Evolutionary conservation across 2,888 invertebrate species (phyloP), one percentile per base, ranked within the genome.

Genomic region (Conomelus anceps): DNA sequence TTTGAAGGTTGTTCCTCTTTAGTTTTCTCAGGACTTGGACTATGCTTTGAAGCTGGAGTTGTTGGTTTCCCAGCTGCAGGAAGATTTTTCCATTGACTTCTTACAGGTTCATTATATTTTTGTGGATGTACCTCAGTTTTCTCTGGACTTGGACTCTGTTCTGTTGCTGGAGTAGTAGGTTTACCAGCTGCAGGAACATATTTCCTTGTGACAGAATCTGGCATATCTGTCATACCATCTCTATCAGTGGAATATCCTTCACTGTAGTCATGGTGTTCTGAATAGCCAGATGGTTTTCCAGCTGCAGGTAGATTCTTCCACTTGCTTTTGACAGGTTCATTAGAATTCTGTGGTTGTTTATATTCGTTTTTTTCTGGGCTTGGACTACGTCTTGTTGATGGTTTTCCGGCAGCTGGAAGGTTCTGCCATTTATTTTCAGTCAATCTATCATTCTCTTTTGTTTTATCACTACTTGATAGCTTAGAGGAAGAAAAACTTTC

Each of bases 221-320:
- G 86, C 11, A 6, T 86, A 23, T 22, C 22, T 86, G 13, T 88
- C 4, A 63, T 26, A 3, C 84, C 87, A 26, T 86, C 84, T 24
- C 11, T 85, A 84, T 89, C 88, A 22, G 22, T 84, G 11, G 88
- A 29, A 85, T 88, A 22, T 17, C 26, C 84, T 23, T 63, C 63
- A 63, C 63, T 63, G 63, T 41, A 41, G 41, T 63, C 63, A 63
- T 63, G 63, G 13, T 34, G 29, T 20, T 88, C 89, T 86, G 41
- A 84, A n/a, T 85, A 86, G 41, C 88, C 23, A 20, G 86, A 86
- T n/a, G 86, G 86, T 23, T 23, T 86, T 20, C 86, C 86, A 26
- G 86, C 86, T 86, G 86, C 86, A 23, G 86, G 86, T 9, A 86
- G 13, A 20, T 88, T 88, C 26, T 88, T 88, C 88, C 34, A 88